Conservation (phyloP, 2,888 invertebrate genomes). For the Magallana nippona region DNA sequence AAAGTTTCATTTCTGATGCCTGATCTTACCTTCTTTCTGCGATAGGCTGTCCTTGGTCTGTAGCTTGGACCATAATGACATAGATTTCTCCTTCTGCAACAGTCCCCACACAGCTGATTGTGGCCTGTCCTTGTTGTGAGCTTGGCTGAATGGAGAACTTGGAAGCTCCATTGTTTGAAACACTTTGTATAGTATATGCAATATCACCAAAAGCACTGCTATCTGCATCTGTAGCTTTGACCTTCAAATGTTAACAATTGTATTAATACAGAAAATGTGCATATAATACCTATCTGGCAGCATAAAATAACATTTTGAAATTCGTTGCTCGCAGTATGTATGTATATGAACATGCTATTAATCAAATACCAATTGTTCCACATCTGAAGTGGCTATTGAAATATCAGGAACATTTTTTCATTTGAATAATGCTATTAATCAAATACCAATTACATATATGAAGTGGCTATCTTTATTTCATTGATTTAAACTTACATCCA, state of each 20-base stretch:
- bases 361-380: not conserved
- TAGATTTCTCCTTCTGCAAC: slow-evolving; percentile 44
- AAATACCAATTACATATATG: not conserved
- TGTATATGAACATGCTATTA: not conserved
- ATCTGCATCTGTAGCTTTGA: slow-evolving; percentile 58
- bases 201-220: slow-evolving; percentile 50
- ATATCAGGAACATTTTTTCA: no score
- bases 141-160: slow-evolving; percentile 42
- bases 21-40: slow-evolving; percentile 33
- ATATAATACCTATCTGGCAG: no score
- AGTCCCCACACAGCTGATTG: slow-evolving; percentile 35
- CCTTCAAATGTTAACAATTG: slow-evolving; percentile 33
- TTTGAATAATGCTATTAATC: not conserved
- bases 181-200: slow-evolving; percentile 52
- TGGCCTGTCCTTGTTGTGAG: not conserved
- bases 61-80: slow-evolving; percentile 47
- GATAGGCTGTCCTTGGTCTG: slow-evolving; percentile 44
- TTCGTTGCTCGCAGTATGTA: not conserved
- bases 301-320: not conserved
- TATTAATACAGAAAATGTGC: not conserved
- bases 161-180: slow-evolving; percentile 35
- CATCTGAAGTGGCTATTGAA: not conserved
- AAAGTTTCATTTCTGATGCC: not conserved
- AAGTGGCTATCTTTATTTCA: not conserved
- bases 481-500: slow-evolving; percentile 48